phyloP scores from a whole-genome alignment of 2,888 invertebrate species.

The Watsonalla cultraria region DNA sequence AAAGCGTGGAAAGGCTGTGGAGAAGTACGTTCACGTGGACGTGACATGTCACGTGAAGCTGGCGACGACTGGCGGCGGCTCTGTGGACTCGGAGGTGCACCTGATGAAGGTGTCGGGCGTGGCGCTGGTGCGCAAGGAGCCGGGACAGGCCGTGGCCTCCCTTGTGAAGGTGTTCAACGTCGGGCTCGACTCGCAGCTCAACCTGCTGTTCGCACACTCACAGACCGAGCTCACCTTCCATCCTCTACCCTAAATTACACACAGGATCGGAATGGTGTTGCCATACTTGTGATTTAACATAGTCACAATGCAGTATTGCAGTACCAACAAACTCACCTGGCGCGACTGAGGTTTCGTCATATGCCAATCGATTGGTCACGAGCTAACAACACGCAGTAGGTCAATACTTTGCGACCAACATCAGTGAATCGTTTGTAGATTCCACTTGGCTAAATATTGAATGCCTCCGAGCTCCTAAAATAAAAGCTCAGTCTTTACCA shows the following conservation, averaged over 20 bases:
- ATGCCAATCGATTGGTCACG: conserved; percentile 60
- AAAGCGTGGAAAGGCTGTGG: conserved; percentile 69
- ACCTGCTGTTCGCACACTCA: conserved; percentile 81
- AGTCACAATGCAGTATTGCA: conserved; percentile 37
- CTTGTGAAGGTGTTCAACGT: conserved; percentile 81
- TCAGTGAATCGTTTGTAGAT: conserved; percentile 43
- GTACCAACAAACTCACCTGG: conserved; percentile 59
- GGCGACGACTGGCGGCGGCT: conserved; percentile 77
- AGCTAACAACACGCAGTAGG: conserved; percentile 54
- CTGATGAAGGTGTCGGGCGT: conserved; percentile 84
- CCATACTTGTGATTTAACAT: conserved; percentile 33
- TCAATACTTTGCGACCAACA: conserved; percentile 24
- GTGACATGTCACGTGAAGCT: conserved; percentile 83
- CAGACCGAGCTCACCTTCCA: conserved; percentile 82
- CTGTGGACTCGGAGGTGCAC: conserved; percentile 78
- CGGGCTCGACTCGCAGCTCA: conserved; percentile 83
- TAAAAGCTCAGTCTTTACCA: conserved; percentile 21
- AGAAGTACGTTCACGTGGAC: conserved; percentile 83
- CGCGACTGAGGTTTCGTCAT: conserved; percentile 68
- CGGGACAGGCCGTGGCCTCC: conserved; percentile 72
- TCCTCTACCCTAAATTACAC: conserved; percentile 66
- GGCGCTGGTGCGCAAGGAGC: conserved; percentile 81
- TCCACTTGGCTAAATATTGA: conserved; percentile 25
- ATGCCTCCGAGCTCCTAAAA: conserved; percentile 19
- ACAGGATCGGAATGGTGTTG: conserved; percentile 54